phyloP scores from a whole-genome alignment of 2,797 vertebrate genomes.

The Platyrinchus mystaceus region DNA sequence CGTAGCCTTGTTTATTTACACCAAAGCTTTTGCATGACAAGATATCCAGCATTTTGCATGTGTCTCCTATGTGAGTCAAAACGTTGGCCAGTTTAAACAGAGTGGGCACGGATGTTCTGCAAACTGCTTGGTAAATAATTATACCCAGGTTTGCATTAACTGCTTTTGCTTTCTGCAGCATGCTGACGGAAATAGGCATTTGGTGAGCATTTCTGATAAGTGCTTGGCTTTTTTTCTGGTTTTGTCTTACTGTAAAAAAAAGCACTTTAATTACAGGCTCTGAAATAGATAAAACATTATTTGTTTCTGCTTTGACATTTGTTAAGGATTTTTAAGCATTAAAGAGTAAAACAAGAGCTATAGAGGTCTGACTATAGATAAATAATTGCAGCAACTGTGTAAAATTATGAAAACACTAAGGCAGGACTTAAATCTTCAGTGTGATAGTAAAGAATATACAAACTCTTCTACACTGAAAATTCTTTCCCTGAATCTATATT shows the following conservation, averaged over 20 bases:
- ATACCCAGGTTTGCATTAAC: not conserved
- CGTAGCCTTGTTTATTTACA: not conserved
- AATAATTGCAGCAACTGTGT: constrained; percentile 3
- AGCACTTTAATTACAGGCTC: not conserved
- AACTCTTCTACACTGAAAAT: not conserved
- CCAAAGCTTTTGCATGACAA: not conserved
- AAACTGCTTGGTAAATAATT: not conserved
- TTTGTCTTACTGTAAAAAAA: not conserved
- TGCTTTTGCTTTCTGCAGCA: not conserved
- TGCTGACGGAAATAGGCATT: not conserved
- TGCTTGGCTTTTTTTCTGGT: not conserved
- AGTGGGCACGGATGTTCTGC: not conserved
- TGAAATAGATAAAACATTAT: not conserved
- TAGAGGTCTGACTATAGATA: not conserved
- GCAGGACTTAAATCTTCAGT: not conserved
- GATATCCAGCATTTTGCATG: not conserved
- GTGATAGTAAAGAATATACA: not conserved
- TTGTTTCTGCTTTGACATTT: constrained; percentile 13
- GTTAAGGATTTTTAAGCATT: constrained; percentile 40
- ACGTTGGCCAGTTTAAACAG: not conserved
- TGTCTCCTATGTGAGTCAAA: not conserved
- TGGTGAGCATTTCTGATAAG: not conserved
- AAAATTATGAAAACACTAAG: constrained; percentile 23
- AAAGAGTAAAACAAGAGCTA: constrained; percentile 8
- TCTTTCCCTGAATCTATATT: not conserved